These are phyloP conservation scores for Potamarius usumacintae DNA, from an alignment of 2,113 vertebrate species.

Conservation along the genomic window DNA sequence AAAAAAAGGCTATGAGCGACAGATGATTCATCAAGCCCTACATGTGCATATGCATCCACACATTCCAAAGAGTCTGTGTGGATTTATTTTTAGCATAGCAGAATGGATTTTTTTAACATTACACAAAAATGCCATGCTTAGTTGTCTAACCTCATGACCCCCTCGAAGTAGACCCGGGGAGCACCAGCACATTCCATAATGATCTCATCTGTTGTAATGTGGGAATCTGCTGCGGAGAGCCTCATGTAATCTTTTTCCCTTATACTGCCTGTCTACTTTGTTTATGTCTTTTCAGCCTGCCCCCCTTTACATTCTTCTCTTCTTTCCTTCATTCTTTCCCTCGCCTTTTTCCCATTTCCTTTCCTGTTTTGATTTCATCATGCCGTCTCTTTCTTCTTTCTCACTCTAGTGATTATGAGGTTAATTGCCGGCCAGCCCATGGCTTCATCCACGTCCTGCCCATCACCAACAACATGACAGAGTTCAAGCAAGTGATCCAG, in stretches of 20 bases:
- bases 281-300: slow-evolving; percentile 3
- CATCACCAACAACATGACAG: slow-evolving; percentile 88
- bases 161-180: slow-evolving; percentile 24
- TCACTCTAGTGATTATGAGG: slow-evolving; percentile 82
- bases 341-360: not conserved
- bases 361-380: not conserved
- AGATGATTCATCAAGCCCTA: not conserved
- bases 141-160: slow-evolving; percentile 3
- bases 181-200: slow-evolving; percentile 38
- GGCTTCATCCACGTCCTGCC: slow-evolving; percentile 92
- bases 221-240: slow-evolving; percentile 34
- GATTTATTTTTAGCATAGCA: slow-evolving; percentile 4
- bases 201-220: slow-evolving; percentile 47
- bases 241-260: slow-evolving; percentile 21
- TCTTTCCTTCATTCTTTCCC: not conserved
- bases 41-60: not conserved
- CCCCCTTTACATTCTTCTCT: not conserved
- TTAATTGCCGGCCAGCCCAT: slow-evolving; percentile 90
- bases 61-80: not conserved
- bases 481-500: slow-evolving; percentile 88
- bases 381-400: slow-evolving; percentile 19
- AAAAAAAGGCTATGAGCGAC: not conserved
- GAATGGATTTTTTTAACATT: not conserved
- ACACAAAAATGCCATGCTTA: slow-evolving; percentile 22
- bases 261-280: not conserved